Percentiles rank a stretch among this genome's conserved stretches.
Evolutionary conservation across 2,888 invertebrate genomes (phyloP).

Genomic region (Agrochola macilenta): DNA sequence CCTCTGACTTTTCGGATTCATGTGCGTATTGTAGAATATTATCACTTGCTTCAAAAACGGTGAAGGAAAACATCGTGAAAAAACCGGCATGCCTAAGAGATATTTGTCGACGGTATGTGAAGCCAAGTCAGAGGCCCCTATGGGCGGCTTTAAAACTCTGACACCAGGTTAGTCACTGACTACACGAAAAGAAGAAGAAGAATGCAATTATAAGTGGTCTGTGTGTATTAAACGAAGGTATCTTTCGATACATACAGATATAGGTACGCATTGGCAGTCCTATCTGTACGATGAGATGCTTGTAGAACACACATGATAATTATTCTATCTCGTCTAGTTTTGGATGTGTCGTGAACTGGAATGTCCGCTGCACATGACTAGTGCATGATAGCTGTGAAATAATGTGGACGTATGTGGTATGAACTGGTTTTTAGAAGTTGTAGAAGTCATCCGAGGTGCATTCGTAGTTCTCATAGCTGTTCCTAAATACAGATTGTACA

Average conservation of each 20-base stretch:
- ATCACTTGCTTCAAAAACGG: too few relatives aligned
- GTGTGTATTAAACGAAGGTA: background rate
- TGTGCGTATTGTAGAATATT: too few relatives aligned
- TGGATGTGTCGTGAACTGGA: constrained; percentile 24
- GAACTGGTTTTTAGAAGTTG: constrained; percentile 42
- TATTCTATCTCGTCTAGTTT: constrained; percentile 26
- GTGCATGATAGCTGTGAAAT: constrained; percentile 39
- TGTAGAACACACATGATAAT: constrained; percentile 12
- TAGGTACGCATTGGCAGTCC: background rate
- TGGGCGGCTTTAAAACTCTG: too few relatives aligned
- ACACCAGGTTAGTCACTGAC: too few relatives aligned
- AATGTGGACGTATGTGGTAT: constrained; percentile 31
- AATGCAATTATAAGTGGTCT: constrained; percentile 2
- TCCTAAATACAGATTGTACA: background rate
- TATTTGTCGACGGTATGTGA: too few relatives aligned
- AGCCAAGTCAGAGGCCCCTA: too few relatives aligned
- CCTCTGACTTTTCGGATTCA: too few relatives aligned
- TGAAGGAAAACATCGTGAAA: too few relatives aligned
- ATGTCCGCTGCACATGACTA: constrained; percentile 38
- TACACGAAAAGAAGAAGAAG: too few relatives aligned
- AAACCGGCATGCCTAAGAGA: too few relatives aligned
- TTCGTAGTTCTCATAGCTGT: constrained; percentile 20
- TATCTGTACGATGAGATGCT: background rate
- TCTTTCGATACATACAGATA: background rate
- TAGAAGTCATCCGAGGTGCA: constrained; percentile 35